These are phyloP conservation scores for Miltochrista miniata DNA, from an alignment of 2,888 invertebrate species.

Conservation along the genomic window DNA sequence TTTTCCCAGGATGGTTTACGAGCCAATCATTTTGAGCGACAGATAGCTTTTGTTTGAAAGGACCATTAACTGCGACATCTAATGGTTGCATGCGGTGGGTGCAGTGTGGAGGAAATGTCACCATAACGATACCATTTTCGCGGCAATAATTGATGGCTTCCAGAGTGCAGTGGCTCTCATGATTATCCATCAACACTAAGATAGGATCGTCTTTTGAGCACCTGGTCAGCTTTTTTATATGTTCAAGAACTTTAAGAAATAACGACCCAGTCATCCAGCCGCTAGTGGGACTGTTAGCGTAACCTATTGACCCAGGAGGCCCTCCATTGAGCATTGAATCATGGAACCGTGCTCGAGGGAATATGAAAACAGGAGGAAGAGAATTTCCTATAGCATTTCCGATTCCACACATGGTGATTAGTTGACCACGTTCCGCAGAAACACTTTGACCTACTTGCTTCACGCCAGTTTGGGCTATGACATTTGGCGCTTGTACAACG, in stretches of 20 bases:
- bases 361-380: constrained; percentile 13
- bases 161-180: neutral
- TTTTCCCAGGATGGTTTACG: constrained; percentile 35
- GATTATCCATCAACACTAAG: constrained; percentile 19
- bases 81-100: constrained; percentile 2
- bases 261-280: constrained; percentile 4
- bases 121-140: neutral
- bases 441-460: constrained; percentile 44
- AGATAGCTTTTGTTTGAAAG: constrained; percentile 41
- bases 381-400: constrained; percentile 41
- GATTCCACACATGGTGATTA: constrained; percentile 50
- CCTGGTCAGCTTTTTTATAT: neutral
- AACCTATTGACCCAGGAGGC: constrained; percentile 5
- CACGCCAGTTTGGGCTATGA: neutral
- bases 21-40: constrained; percentile 48
- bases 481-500: neutral
- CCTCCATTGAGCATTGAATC: constrained; percentile 11
- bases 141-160: neutral
- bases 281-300: constrained; percentile 7
- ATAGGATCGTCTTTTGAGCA: constrained; percentile 29
- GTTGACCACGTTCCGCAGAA: constrained; percentile 48
- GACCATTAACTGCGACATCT: constrained; percentile 40
- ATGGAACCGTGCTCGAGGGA: constrained; percentile 10
- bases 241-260: neutral
- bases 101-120: neutral